phyloP scores from a whole-genome alignment of 1,140 invertebrate genomes.

The Dysdera silvatica region DNA sequence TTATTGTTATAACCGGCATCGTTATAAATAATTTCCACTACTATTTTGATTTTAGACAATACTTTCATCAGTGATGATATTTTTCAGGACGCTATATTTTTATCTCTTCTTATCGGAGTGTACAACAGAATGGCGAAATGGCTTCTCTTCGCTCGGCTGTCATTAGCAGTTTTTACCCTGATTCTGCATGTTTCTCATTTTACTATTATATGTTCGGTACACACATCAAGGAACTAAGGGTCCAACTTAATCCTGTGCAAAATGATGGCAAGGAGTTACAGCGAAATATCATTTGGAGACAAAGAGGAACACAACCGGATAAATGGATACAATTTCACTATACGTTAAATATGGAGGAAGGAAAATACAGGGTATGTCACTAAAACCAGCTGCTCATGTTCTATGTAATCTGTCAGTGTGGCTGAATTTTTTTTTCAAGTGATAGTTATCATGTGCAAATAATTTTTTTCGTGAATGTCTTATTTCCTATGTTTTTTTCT shows the following conservation, averaged over 20 bases:
- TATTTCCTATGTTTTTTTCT: too few species aligned
- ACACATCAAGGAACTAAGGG: constrained; percentile 12
- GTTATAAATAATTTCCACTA: too few species aligned
- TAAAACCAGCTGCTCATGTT: too few species aligned
- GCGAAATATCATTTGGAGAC: constrained; percentile 12
- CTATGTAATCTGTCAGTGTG: too few species aligned
- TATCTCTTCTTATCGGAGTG: constrained; percentile 11
- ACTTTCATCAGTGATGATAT: too few species aligned
- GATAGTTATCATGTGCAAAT: neutral
- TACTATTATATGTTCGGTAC: constrained; percentile 30
- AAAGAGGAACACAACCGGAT: constrained; percentile 23
- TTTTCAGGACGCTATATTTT: constrained; percentile 17
- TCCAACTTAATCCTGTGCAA: constrained; percentile 4
- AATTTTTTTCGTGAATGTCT: neutral
- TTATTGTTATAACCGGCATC: too few species aligned
- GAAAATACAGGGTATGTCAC: constrained; percentile 18
- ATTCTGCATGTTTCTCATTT: constrained; percentile 16
- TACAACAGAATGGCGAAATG: neutral
- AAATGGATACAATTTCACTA: constrained; percentile 19
- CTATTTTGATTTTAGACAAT: too few species aligned
- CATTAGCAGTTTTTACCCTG: neutral
- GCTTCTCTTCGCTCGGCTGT: neutral
- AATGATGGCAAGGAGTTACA: neutral
- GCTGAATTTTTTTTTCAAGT: too few species aligned
- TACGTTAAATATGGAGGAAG: constrained; percentile 2